Conservation (phyloP, 2,888 invertebrate genomes). For the Spodoptera exigua region DNA sequence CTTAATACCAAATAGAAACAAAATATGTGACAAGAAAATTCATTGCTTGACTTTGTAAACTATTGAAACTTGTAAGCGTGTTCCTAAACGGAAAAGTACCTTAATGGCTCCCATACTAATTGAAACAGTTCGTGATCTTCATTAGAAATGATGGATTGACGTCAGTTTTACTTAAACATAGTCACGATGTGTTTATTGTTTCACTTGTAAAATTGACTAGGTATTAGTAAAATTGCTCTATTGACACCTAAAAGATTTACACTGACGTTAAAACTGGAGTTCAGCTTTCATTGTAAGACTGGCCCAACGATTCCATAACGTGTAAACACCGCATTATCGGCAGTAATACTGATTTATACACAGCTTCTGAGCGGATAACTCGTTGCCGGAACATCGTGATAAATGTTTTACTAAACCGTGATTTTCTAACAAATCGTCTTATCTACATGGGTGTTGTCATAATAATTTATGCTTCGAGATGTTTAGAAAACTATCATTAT, state of each 20-base stretch:
- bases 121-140: too few species aligned
- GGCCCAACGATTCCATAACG: slow-evolving; percentile 29
- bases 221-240: slow-evolving; percentile 46
- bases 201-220: slow-evolving; percentile 1
- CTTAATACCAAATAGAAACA: too few species aligned
- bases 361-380: slow-evolving; percentile 32
- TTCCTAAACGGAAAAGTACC: too few species aligned
- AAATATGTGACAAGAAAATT: too few species aligned
- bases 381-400: slow-evolving; percentile 44
- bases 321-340: slow-evolving; percentile 33
- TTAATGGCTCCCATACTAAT: too few species aligned
- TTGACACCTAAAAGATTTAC: slow-evolving; percentile 23
- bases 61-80: too few species aligned
- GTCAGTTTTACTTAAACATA: too few species aligned
- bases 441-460: not conserved
- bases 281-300: slow-evolving; percentile 22
- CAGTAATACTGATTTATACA: slow-evolving; percentile 43
- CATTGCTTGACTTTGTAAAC: too few species aligned
- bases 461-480: not conserved
- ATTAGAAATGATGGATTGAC: too few species aligned
- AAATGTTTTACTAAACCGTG: slow-evolving; percentile 37
- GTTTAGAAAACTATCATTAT: not conserved
- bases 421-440: slow-evolving; percentile 11
- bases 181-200: too few species aligned
- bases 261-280: slow-evolving; percentile 26